These are phyloP conservation scores for Mesaphorura yosii DNA, from an alignment of 1,140 invertebrate species.

Conservation along the genomic window DNA sequence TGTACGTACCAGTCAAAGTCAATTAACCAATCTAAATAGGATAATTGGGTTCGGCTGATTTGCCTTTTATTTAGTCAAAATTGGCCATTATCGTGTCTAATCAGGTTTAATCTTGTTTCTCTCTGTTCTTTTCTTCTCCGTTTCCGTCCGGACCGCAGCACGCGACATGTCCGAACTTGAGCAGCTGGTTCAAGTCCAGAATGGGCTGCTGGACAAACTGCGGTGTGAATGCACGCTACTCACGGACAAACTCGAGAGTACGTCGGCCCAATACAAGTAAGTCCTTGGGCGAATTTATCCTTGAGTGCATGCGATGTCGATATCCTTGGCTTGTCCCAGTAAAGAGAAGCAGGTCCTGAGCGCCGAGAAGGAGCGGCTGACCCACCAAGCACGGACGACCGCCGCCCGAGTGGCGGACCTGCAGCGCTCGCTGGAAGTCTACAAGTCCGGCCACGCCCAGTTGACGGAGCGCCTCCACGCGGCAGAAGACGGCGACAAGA, in stretches of 20 bases:
- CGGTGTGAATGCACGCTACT: constrained; percentile 69
- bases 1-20: constrained; percentile 45
- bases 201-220: constrained; percentile 74
- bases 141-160: constrained; percentile 28
- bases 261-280: constrained; percentile 72
- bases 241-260: constrained; percentile 70
- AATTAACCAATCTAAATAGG: not conserved
- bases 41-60: too few relatives aligned
- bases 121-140: too few relatives aligned
- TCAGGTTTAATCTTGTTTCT: too few relatives aligned
- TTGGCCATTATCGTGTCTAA: not conserved
- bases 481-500: constrained; percentile 27
- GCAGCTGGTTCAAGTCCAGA: constrained; percentile 71
- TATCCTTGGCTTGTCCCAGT: not conserved
- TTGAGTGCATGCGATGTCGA: not conserved
- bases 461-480: constrained; percentile 23
- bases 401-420: constrained; percentile 32
- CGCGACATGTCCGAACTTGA: constrained; percentile 66
- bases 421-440: constrained; percentile 23
- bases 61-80: constrained; percentile 14
- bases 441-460: constrained; percentile 25
- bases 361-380: constrained; percentile 31
- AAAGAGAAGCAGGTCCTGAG: constrained; percentile 30
- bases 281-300: constrained; percentile 15
- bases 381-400: constrained; percentile 25